A percentile compares a stretch with the other conserved stretches of the same genome.
These are phyloP conservation scores for Aporrectodea caliginosa DNA, from an alignment of 1,140 invertebrate species.

Conservation along the genomic window DNA sequence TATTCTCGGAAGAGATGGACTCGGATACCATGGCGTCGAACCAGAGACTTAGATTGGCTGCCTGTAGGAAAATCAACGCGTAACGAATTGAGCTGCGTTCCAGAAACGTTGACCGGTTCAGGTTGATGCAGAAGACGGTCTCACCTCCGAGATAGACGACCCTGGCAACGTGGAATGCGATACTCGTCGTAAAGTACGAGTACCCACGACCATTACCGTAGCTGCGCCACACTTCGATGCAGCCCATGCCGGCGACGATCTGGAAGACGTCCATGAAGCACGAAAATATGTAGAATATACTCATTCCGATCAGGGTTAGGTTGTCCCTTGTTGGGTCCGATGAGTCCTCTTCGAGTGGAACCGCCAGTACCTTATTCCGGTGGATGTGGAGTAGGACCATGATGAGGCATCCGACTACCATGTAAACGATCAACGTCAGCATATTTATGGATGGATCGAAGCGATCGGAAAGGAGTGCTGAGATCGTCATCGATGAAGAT, in stretches of 20 bases:
- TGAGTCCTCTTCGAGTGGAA: neutral
- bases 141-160: neutral
- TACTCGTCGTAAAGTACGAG: neutral
- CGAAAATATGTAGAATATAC: neutral
- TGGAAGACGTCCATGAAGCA: neutral
- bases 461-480: neutral
- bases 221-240: neutral
- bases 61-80: conserved; percentile 11
- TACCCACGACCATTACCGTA: neutral
- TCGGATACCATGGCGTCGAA: too few species aligned
- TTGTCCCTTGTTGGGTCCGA: neutral
- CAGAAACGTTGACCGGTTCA: neutral
- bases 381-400: neutral
- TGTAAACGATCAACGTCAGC: neutral
- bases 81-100: neutral
- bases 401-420: neutral
- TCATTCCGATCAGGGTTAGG: neutral
- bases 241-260: neutral
- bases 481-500: neutral
- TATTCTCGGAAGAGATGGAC: too few species aligned
- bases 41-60: conserved; percentile 9
- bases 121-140: neutral
- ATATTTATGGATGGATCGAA: neutral
- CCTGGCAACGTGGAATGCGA: neutral
- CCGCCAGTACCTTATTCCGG: neutral